Base-by-base conservation (phyloP, 2,797 vertebrate species). In the Siniperca scherzeri region DNA sequence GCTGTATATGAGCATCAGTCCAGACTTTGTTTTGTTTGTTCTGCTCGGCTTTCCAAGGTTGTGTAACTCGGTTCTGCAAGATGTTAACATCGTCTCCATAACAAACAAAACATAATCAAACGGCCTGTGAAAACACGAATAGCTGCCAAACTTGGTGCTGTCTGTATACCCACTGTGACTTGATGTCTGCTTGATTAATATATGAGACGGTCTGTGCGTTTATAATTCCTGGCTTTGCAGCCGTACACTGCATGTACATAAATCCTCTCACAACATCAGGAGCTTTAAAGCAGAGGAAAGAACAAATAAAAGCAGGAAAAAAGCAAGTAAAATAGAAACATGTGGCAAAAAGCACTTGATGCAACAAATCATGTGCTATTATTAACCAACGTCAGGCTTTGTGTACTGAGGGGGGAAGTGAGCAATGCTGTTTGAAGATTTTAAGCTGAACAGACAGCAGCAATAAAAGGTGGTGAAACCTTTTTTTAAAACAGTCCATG, bases 331-430 rank as follows among this genome's bases (percentile, higher is more conserved):
- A 76, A 14, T 4, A 22, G 57, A 38, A 48, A 36, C 38, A 64
- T 40, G 48, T 53, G 57, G 55, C 27, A 12, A 44, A 62, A 60
- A 36, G 71, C 25, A 27, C 33, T 48, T 36, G 48, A 17, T 44
- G 38, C 48, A 64, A 69, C 8, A 48, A 48, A 69, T 48, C 65
- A 30, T 13, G 22, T 30, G 48, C 17, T 17, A 2, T 44, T 48
- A 16, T 59, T 67, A 22, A 73, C 7, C 27, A 33, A 27, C 52
- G 22, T 42, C 64, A 61, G 64, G 36, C 55, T 80, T n/a, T 53
- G 33, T 27, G 61, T 30, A 7, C 8, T 0, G 27, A 42, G n/a
- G 13, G 22, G n/a, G n/a, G 38, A 16, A 4, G 10, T 7, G 46
- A 21, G 33, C 52, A 3, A 5, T 22, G n/a, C 33, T 62, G 57